Evolutionary conservation across 2,797 vertebrate genomes (phyloP).

Genomic region (Phalloptychus januarius): DNA sequence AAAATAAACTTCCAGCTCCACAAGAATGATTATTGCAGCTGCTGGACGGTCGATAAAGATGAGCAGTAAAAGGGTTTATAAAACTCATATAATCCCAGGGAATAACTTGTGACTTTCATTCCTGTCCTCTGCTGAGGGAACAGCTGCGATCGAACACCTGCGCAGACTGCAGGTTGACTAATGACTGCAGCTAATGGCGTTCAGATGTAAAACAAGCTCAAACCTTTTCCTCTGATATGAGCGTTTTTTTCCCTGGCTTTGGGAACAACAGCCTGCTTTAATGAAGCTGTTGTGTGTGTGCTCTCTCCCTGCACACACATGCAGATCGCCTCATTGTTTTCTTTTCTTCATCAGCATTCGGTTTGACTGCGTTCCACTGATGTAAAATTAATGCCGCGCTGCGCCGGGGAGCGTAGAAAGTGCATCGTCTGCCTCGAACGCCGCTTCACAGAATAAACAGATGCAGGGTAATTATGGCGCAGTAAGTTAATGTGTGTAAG

Average conservation of each 20-base stretch:
- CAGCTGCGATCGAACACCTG: slow-evolving; percentile 32
- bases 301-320: not conserved
- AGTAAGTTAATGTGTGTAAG: slow-evolving; percentile 9
- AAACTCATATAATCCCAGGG: not conserved
- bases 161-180: slow-evolving; percentile 20
- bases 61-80: not conserved
- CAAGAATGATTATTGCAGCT: not conserved
- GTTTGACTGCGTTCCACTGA: slow-evolving; percentile 2
- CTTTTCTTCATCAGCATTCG: not conserved
- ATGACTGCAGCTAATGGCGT: slow-evolving; percentile 13
- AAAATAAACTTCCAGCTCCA: not conserved
- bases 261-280: slow-evolving; percentile 11
- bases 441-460: slow-evolving; percentile 18
- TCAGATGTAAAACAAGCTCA: slow-evolving; percentile 10
- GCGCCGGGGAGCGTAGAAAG: slow-evolving; percentile 17
- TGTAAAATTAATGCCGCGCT: slow-evolving; percentile 18
- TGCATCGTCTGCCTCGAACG: slow-evolving; percentile 1
- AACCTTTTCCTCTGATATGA: not conserved
- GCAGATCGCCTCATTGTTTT: slow-evolving; percentile 1
- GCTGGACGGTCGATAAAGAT: not conserved
- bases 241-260: not conserved
- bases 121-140: not conserved
- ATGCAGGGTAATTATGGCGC: slow-evolving; percentile 20
- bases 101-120: too few relatives aligned
- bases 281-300: too few relatives aligned